phyloP scores from a whole-genome alignment of 1,140 invertebrate genomes.

The Gerris buenoi region DNA sequence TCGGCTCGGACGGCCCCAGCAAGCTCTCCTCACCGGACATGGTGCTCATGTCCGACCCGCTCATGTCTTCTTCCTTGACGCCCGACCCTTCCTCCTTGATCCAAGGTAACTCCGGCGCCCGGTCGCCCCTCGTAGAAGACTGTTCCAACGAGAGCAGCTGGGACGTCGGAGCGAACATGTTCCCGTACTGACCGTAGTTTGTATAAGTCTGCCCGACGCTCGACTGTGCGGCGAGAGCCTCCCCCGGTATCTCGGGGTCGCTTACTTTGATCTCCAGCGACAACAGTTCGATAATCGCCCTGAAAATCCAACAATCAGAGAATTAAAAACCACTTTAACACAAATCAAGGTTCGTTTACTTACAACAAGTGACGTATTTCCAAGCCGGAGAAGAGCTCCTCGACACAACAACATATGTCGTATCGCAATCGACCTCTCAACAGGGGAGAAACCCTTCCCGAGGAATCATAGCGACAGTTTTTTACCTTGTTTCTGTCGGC shows the following conservation, averaged over 20 bases:
- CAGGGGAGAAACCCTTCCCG: no score
- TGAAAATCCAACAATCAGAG: not conserved
- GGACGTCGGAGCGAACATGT: not conserved
- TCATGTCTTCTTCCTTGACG: not conserved
- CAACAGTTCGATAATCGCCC: not conserved
- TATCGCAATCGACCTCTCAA: no score
- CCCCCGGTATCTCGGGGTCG: not conserved
- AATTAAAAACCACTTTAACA: no score
- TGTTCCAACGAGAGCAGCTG: not conserved
- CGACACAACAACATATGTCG: no score
- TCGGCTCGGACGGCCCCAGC: not conserved
- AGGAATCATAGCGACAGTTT: no score
- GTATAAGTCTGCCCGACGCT: no score
- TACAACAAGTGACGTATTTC: no score
- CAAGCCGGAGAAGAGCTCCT: no score
- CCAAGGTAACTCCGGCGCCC: not conserved
- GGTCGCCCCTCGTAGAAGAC: not conserved
- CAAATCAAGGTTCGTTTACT: no score
- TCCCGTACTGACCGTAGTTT: not conserved
- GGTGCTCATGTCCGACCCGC: not conserved
- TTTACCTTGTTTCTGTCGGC: no score
- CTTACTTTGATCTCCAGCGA: not conserved
- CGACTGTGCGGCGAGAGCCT: not conserved
- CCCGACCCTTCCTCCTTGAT: not conserved
- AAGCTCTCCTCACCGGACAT: not conserved